Evolutionary conservation across 2,888 invertebrate species (phyloP), one percentile per base, ranked within the genome.

Genomic region (Pyrgus malvae): DNA sequence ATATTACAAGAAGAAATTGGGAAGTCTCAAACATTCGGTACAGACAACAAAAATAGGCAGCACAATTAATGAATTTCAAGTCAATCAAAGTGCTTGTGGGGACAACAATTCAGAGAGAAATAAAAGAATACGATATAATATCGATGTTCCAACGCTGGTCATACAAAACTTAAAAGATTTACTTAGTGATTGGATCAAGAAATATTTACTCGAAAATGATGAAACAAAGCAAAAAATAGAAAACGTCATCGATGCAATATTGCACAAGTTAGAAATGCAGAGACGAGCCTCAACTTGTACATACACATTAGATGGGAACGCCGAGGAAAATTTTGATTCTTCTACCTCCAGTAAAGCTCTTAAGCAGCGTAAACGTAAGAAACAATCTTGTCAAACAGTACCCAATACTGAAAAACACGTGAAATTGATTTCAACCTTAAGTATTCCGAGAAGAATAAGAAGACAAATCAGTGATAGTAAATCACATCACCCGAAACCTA

Each of bases 361-460:
- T 11, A 37, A 53, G 9, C 25, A 12, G 9, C 0, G 1, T 2
- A 19, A 17, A 45, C 3, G 14, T 19, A 27, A n/a, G 6, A 54
- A 46, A 33, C 46, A 12, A 16, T 46, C 54, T 0, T 46, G 45
- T 29, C 54, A 31, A 19, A 75, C 78, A 9, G 60, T 73, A n/a
- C 83, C 82, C 1, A 65, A 74, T 25, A 60, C 66, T 9, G 65
- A 68, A 14, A 81, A 71, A 57, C 66, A 74, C 56, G 53, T 73
- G 2, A 76, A 66, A 68, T 64, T 84, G 3, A 74, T 87, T 54
- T 87, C 89, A 6, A 85, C 87, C 0, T 63, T 87, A 12, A 89
- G 83, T 44, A 74, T 88, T 16, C 89, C 88, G 6, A 78, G 77
- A 64, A 76, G 74, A 56, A 61, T 75, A 12, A 64, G 73, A 17